Percentiles rank a stretch among this genome's conserved stretches.
Conservation (phyloP, 2,888 invertebrate species). For the Arctia plantaginis region DNA sequence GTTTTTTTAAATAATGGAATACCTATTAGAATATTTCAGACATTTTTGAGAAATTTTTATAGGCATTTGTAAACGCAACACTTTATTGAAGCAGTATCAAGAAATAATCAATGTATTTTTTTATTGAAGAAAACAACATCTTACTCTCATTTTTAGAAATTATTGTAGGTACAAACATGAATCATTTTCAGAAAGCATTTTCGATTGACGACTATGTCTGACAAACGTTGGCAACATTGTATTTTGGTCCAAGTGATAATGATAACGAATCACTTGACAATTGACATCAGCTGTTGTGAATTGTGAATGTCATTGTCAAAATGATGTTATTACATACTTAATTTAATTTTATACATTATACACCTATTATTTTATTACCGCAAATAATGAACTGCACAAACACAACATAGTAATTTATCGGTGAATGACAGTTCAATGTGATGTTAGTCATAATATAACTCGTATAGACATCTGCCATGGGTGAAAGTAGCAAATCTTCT, state of each 20-base stretch:
- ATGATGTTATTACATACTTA: neutral
- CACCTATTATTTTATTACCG: neutral
- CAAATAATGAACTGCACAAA: neutral
- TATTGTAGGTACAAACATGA: no score
- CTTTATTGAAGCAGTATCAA: no score
- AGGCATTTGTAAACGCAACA: no score
- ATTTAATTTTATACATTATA: neutral
- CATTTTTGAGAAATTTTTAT: no score
- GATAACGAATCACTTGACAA: neutral
- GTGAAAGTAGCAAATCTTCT: constrained; percentile 65
- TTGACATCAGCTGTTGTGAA: neutral
- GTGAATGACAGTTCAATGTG: neutral
- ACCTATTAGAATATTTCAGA: no score
- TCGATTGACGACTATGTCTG: neutral
- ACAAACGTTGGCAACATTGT: neutral
- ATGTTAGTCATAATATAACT: neutral
- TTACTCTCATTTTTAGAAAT: no score
- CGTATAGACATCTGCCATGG: constrained; percentile 57
- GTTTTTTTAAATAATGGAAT: no score
- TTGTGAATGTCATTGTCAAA: constrained; percentile 1
- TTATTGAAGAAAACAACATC: no score
- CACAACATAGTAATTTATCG: neutral
- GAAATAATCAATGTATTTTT: no score
- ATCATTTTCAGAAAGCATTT: neutral
- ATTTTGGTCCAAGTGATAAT: neutral